Evolutionary conservation across 92 coral and sea anemone genomes (phyloP), one percentile per base, ranked within the genome.

Genomic region (Porites evermanni): DNA sequence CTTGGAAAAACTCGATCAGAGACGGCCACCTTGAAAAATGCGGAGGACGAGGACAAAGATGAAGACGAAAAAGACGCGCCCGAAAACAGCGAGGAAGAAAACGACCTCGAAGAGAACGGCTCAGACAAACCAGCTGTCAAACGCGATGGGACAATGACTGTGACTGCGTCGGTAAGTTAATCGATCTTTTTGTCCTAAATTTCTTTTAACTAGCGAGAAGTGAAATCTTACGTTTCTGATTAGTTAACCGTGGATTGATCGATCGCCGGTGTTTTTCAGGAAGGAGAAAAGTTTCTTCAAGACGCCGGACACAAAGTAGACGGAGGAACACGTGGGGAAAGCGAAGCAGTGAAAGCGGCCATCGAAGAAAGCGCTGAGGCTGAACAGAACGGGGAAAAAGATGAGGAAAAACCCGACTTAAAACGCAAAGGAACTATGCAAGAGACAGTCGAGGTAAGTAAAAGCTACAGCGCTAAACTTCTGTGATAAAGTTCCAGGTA

Each of bases 1-100:
- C 86, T 94, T 53, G 99, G 99, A 7, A 96, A 96, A 87, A 96
- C 99, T 16, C 91, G 99, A 82, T 94, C 94, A 19, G 96, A 93
- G 85, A 93, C 99, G 20, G 95, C 95, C 50, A 88, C 92, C 20
- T 14, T 81, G 78, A 94, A 94, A 70, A 88, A 93, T 70, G 84
- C 74, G 0, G 95, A 82, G 54, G 98, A 94, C 38, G 84, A 87
- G 7, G 89, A 38, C 47, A 38, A 81, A 74, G 91, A 83, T 21
- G 88, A 92, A 50, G 91, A 53, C 29, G 86, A 74, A 60, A 52
- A 69, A 74, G 91, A 65, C 19, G 79, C 87, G 6, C 47, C 47
- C 23, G 89, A 84, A 47, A 87, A 23, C 26, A 70, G 72, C 14
- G 77, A 88, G 8, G 89, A 81, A 23, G 88, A 89, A 52, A 82